Evolutionary conservation across 1,140 invertebrate species (phyloP).

Genomic region (Drosophila parvula): DNA sequence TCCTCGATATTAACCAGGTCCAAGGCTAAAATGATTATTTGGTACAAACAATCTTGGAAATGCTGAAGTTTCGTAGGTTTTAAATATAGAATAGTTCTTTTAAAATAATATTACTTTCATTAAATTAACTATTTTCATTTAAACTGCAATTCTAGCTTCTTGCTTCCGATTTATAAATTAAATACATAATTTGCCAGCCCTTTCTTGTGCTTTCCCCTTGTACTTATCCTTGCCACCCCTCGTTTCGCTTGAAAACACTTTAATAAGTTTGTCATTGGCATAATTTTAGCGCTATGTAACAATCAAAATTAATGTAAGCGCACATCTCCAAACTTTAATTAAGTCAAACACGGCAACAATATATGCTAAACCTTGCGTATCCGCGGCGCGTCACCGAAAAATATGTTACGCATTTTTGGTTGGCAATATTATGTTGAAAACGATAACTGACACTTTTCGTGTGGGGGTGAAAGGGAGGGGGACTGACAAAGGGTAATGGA

Average conservation of each 20-base stretch:
- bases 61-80: too few species aligned
- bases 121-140: not conserved
- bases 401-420: slow-evolving; percentile 9
- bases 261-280: slow-evolving; percentile 52
- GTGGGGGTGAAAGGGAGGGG: too few species aligned
- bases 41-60: too few species aligned
- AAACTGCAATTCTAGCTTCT: not conserved
- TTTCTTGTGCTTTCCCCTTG: not conserved
- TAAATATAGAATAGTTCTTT: too few species aligned
- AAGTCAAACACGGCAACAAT: slow-evolving; percentile 55
- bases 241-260: slow-evolving; percentile 14
- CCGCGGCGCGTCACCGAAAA: slow-evolving; percentile 27
- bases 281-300: slow-evolving; percentile 56
- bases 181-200: not conserved
- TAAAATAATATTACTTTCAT: not conserved
- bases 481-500: slow-evolving; percentile 2
- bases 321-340: slow-evolving; percentile 65
- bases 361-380: slow-evolving; percentile 58
- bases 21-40: too few species aligned
- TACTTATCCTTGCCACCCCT: not conserved
- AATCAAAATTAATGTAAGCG: slow-evolving; percentile 68
- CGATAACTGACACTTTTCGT: slow-evolving; percentile 70
- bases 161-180: not conserved
- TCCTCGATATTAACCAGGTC: too few species aligned
- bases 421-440: slow-evolving; percentile 77